Base-by-base conservation (phyloP, 2,888 invertebrate species). In the Cataglyphis altisquamis region DNA sequence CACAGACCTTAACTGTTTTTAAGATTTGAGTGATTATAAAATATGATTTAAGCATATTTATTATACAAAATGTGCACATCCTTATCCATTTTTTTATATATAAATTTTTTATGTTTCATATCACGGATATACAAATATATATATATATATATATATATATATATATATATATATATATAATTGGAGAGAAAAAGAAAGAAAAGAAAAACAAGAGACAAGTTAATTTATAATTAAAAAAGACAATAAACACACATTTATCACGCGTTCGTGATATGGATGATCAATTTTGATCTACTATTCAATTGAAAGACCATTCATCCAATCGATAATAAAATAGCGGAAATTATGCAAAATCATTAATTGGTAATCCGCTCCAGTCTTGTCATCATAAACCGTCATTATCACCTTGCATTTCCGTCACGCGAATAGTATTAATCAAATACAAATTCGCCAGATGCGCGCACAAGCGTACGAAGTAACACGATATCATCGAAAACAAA, bases 391-490 rank as follows among this genome's bases (percentile, higher is more conserved):
- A 3, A 1, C 0, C 12, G 39, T 25, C 18, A 39, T 32, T 45
- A 36, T 57, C 21, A 18, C 39, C 4, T 41, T 73, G 73, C 41
- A 73, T 41, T 73, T 73, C 73, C 60, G 60, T 60, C 41, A 18
- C 29, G 39, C 39, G 12, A 6, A 60, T 41, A 73, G 1, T 25
- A 25, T 73, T 9, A 73, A 73, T 73, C 39, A 73, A 73, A 41
- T 73, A 73, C 25, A 60, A 41, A 73, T 57, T 73, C 25, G 18
- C 39, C 57, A 57, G 39, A 72, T 73, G 41, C 41, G 41, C 60
- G 25, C 25, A 45, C 1, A 45, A 45, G 4, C 45, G 45, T 45
- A 45, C 1, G 45, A 45, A 41, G 12, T 41, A 41, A 41, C 41
- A 10, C 41, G 41, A 41, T 12, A 41, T 41, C 12, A 41, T 3